Percentiles rank a stretch among this genome's conserved stretches.
phyloP scores from a whole-genome alignment of 2,797 vertebrate species.

The Varecia variegata region DNA sequence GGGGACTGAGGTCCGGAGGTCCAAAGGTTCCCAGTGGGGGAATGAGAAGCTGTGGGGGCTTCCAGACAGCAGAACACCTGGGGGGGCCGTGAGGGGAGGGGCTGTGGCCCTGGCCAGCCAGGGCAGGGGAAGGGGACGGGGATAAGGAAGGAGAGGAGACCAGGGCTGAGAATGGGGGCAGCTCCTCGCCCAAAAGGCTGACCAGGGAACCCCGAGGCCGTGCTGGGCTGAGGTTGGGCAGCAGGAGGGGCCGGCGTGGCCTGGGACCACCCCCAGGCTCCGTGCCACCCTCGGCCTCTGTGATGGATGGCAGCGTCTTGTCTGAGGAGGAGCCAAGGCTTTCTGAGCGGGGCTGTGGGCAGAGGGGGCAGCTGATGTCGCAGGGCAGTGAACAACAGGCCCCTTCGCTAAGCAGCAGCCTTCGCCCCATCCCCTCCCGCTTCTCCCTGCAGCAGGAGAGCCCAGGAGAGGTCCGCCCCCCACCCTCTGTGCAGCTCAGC shows the following conservation, averaged over 20 bases:
- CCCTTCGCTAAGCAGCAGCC: neutral
- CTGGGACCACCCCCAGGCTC: conserved; percentile 87
- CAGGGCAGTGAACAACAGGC: neutral
- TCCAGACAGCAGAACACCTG: conserved; percentile 80
- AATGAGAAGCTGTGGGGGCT: conserved; percentile 90
- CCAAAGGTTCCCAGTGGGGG: conserved; percentile 87
- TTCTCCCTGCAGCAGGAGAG: neutral
- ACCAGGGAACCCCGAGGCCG: conserved; percentile 86
- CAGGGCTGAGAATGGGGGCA: conserved; percentile 86
- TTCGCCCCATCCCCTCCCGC: neutral
- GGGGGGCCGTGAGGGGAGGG: conserved; percentile 81
- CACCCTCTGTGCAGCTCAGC: neutral
- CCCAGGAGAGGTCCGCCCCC: neutral
- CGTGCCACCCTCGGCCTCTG: conserved; percentile 84
- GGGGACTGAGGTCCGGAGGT: conserved; percentile 93
- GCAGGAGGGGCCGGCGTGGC: conserved; percentile 86
- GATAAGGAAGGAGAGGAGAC: conserved; percentile 77
- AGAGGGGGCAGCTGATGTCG: neutral
- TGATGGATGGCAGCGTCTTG: conserved; percentile 88
- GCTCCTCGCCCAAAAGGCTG: conserved; percentile 90
- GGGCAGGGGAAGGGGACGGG: conserved; percentile 85
- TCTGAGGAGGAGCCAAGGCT: conserved; percentile 78
- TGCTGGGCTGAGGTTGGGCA: conserved; percentile 86
- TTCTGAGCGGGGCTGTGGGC: neutral
- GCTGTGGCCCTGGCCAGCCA: conserved; percentile 82